phyloP scores from a whole-genome alignment of 2,888 invertebrate species.

The Cylindroiulus punctatus region DNA sequence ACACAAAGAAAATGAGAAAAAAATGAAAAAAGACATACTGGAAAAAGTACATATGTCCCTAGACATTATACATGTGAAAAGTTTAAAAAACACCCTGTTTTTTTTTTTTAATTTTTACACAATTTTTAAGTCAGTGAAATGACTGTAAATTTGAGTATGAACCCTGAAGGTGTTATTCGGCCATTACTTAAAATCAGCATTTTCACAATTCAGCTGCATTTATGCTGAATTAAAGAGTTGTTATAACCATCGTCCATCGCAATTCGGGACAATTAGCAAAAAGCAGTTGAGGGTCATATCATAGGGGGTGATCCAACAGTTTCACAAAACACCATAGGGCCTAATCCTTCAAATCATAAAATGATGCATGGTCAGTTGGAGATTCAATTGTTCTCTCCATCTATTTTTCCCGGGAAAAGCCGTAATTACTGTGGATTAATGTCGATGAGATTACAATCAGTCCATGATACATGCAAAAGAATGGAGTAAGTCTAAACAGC shows the following conservation, averaged over 20 bases:
- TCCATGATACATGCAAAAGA: slow-evolving; percentile 91
- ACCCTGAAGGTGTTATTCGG: too few species aligned
- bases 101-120: too few species aligned
- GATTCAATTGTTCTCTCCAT: slow-evolving; percentile 31
- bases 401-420: neutral
- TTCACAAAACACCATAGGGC: neutral
- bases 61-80: too few species aligned
- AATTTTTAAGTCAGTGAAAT: too few species aligned
- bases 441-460: slow-evolving; percentile 81
- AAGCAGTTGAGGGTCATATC: neutral
- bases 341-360: slow-evolving; percentile 32
- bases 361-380: slow-evolving; percentile 30
- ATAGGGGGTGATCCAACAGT: neutral
- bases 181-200: neutral
- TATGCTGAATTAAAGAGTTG: slow-evolving; percentile 2
- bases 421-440: slow-evolving; percentile 53
- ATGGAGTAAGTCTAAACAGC: slow-evolving; percentile 78
- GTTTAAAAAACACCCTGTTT: too few species aligned
- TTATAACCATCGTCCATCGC: neutral
- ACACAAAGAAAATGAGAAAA: too few species aligned
- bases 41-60: too few species aligned
- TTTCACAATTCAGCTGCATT: neutral
- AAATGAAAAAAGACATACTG: too few species aligned
- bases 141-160: too few species aligned
- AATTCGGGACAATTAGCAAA: neutral